phyloP scores from a whole-genome alignment of 2,888 invertebrate species.

The Caenorhabditis sinica region DNA sequence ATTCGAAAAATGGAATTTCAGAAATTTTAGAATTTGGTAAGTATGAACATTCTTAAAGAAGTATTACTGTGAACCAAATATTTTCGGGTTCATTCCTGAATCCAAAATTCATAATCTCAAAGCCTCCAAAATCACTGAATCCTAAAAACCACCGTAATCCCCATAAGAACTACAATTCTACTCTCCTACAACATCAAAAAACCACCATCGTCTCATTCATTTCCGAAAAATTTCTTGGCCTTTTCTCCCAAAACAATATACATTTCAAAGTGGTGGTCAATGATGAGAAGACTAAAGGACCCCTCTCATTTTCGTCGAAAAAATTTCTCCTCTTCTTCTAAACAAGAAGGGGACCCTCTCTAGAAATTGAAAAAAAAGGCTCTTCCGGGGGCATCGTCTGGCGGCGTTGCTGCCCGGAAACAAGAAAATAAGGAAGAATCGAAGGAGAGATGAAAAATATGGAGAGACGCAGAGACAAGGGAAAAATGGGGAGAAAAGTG shows the following conservation, averaged over 20 bases:
- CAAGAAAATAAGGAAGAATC: no score
- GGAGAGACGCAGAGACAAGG: no score
- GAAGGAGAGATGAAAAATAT: no score
- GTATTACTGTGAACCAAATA: no score
- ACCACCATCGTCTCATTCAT: neutral
- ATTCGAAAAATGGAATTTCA: neutral
- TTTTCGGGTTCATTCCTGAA: no score
- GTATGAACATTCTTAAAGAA: no score
- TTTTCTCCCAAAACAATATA: conserved; percentile 4
- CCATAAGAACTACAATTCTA: neutral
- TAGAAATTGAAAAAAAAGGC: neutral
- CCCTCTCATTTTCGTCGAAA: no score
- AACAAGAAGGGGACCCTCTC: neutral
- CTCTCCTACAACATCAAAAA: neutral
- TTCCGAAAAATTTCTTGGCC: neutral
- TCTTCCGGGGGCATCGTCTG: no score
- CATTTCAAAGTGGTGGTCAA: conserved; percentile 25
- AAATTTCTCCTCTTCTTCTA: neutral
- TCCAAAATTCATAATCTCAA: neutral
- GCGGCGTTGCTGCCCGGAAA: no score
- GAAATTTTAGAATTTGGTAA: neutral
- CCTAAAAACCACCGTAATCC: neutral
- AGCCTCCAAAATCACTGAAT: neutral
- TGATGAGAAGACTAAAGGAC: neutral
- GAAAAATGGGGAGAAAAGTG: no score